phyloP scores from a whole-genome alignment of 2,113 vertebrate genomes.

The Mastomys coucha region DNA sequence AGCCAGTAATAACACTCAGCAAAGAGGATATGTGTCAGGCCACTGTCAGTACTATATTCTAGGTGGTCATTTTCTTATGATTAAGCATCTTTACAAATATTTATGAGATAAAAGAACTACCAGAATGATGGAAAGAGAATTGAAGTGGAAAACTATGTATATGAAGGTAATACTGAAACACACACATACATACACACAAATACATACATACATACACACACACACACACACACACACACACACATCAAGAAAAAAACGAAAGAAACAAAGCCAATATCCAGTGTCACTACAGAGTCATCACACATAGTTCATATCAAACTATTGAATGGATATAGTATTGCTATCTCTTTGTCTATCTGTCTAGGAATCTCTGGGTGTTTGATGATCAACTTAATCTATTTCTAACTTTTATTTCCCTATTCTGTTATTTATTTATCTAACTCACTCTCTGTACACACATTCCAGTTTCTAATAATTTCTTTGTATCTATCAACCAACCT shows the following conservation, averaged over 20 bases:
- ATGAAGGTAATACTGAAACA: not conserved
- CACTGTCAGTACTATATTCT: accelerated
- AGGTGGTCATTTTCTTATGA: not conserved
- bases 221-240: too few relatives aligned
- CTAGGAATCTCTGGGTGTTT: not conserved
- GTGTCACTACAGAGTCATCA: not conserved
- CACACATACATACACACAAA: too few relatives aligned
- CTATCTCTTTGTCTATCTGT: not conserved
- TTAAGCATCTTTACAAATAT: not conserved
- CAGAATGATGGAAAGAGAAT: not conserved
- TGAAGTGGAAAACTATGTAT: not conserved
- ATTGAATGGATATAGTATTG: not conserved
- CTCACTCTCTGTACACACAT: not conserved
- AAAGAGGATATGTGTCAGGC: not conserved
- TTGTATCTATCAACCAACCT: not conserved
- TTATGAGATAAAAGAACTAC: too few relatives aligned
- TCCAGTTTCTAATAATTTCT: not conserved
- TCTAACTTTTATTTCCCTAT: not conserved
- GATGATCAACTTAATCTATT: not conserved
- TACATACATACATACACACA: too few relatives aligned
- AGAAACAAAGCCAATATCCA: not conserved
- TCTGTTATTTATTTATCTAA: not conserved
- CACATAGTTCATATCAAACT: not conserved
- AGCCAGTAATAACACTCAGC: accelerated
- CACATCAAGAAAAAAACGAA: not conserved